Evolutionary conservation across 2,888 invertebrate genomes (phyloP).

Genomic region (Lissonota sp.): DNA sequence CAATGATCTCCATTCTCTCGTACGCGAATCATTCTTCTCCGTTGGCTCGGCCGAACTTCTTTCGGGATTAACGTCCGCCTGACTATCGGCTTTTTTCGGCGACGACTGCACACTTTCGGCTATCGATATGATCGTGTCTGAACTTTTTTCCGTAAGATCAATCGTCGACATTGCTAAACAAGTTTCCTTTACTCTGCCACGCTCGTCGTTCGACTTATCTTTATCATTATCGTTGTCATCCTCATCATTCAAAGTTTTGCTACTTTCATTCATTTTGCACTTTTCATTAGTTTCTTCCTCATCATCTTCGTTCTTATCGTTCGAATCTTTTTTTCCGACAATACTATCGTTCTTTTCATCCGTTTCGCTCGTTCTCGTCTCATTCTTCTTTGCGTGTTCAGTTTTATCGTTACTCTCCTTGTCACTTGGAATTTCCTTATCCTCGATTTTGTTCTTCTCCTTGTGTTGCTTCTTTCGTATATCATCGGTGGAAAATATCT

Average conservation of each 20-base stretch:
- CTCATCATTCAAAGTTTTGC: constrained; percentile 82
- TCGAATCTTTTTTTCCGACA: constrained; percentile 83
- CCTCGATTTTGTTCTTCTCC: constrained; percentile 44
- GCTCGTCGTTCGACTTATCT: constrained; percentile 1
- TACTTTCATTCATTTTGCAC: constrained; percentile 78
- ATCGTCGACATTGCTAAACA: constrained; percentile 51
- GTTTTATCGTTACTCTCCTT: constrained; percentile 42
- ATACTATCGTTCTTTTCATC: constrained; percentile 57
- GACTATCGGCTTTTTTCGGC: constrained; percentile 62
- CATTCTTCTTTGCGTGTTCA: constrained; percentile 47
- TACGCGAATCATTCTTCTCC: constrained; percentile 7
- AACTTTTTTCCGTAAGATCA: constrained; percentile 67
- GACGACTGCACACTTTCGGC: constrained; percentile 63
- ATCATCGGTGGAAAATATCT: constrained; percentile 60
- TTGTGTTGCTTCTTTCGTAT: constrained; percentile 51
- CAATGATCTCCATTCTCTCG: constrained; percentile 39
- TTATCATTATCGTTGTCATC: constrained; percentile 76
- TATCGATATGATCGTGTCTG: constrained; percentile 62
- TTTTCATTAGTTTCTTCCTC: constrained; percentile 84
- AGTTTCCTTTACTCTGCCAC: constrained; percentile 27
- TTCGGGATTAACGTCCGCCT: neutral
- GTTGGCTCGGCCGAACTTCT: constrained; percentile 7
- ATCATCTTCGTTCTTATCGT: constrained; percentile 81
- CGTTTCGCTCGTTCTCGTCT: constrained; percentile 56
- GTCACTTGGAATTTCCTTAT: constrained; percentile 31